Conservation (phyloP, 1,140 invertebrate genomes). For the Thaumatotibia leucotreta region DNA sequence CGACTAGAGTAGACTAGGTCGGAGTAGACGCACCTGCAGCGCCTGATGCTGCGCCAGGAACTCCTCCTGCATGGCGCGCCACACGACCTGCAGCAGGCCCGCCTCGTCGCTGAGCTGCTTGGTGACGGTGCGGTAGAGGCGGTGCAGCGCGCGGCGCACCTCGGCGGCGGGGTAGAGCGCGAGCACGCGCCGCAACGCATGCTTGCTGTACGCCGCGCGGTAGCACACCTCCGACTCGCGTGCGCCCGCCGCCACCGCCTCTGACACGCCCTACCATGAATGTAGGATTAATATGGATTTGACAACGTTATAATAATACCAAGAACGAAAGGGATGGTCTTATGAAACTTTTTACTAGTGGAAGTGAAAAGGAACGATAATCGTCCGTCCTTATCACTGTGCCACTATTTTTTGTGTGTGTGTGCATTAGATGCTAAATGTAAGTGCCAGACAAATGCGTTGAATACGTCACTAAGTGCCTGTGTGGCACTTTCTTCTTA, state of each 20-base stretch:
- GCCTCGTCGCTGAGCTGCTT: slow-evolving; percentile 98
- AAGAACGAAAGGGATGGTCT: too few species aligned
- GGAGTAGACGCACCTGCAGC: slow-evolving; percentile 93
- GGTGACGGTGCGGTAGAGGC: slow-evolving; percentile 97
- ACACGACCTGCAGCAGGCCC: slow-evolving; percentile 97
- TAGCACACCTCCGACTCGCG: slow-evolving; percentile 98
- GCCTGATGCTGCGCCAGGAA: slow-evolving; percentile 98
- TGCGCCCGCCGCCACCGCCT: slow-evolving; percentile 93
- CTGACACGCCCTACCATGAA: slow-evolving; percentile 86
- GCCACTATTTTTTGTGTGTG: too few species aligned
- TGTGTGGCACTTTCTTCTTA: too few species aligned
- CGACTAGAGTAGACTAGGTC: too few species aligned
- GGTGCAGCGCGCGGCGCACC: slow-evolving; percentile 96
- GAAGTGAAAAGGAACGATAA: too few species aligned
- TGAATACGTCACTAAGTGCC: too few species aligned
- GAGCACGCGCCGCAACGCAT: slow-evolving; percentile 96
- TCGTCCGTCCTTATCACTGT: too few species aligned
- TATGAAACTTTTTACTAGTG: too few species aligned
- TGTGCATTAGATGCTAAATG: too few species aligned
- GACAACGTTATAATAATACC: too few species aligned
- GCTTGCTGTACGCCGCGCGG: slow-evolving; percentile 98
- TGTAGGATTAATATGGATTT: too few species aligned
- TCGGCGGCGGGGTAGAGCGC: slow-evolving; percentile 96
- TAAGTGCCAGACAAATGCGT: too few species aligned
- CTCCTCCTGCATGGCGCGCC: slow-evolving; percentile 99